Base-by-base conservation (phyloP, 2,113 vertebrate genomes). In the Tricholaema leucomelas region DNA sequence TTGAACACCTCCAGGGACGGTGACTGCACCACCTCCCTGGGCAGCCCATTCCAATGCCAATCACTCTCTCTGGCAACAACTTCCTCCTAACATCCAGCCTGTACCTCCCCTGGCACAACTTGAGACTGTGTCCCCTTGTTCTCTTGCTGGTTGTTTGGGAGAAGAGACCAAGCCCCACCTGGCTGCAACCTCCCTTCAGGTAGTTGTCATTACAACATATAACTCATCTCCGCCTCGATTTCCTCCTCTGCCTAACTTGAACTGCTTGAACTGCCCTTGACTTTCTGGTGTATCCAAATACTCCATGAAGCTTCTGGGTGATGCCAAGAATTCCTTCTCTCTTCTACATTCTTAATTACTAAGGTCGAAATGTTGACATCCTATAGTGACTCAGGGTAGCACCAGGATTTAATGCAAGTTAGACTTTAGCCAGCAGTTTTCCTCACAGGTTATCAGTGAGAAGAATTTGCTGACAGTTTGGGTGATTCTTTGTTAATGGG, bases 201-300 rank as follows among this genome's bases (percentile, higher is more conserved):
- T n/a, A n/a, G n/a, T n/a, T 10, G 46, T 42, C 73, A 67, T 56
- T 75, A 36, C 12, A 27, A 42, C 14, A 40, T 14, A 9, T 19
- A 90, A 50, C 58, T 78, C 66, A 27, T 7, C 27, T 33, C 59
- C 88, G 86, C 92, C 93, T 95, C 94, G 87, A 83, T 95, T 93
- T 94, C 77, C 55, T 72, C 48, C 28, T 46, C 55, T 87, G 58
- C 50, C 25, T 50, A 33, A 79, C n/a, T n/a, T 30, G 36, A 73
- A 76, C 55, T 79, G 8, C 56, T 77, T 76, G 46, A 12, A 2
- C 33, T 87, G 40, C 31, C 23, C 48, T 72, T 58, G 21, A 65
- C 16, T 81, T 92, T 64, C 11, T 71, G 18, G 10, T 38, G 35
- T 42, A 42, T 59, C 71, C 67, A 81, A 70, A 42, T 52, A 36